These are phyloP conservation scores for Stomatorhinus walkeri DNA, from an alignment of 2,797 vertebrate genomes.

Conservation along the genomic window DNA sequence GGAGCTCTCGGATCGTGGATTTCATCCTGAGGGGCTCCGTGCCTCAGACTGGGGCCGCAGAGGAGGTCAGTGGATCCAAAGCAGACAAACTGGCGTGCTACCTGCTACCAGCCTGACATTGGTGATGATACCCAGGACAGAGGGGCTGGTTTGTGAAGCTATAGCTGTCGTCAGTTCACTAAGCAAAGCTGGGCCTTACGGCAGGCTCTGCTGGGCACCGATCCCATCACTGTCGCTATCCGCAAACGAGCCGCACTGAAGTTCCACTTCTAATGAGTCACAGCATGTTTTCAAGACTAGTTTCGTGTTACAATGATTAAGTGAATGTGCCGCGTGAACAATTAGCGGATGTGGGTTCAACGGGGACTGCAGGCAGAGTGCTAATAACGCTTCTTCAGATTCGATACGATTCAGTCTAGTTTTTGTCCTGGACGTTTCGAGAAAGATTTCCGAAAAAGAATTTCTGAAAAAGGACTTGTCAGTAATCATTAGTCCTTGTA, in stretches of 20 bases:
- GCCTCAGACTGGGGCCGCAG: constrained; percentile 60
- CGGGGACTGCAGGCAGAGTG: neutral
- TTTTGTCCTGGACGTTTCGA: neutral
- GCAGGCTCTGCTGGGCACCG: neutral
- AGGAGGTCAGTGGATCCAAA: constrained; percentile 45
- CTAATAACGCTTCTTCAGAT: neutral
- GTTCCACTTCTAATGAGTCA: constrained; percentile 9
- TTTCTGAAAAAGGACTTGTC: neutral
- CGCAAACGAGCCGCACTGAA: neutral
- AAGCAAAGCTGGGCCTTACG: too few species aligned
- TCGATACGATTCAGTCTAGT: constrained; percentile 5
- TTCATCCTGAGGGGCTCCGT: constrained; percentile 64
- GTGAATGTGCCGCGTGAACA: neutral
- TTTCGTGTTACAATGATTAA: neutral
- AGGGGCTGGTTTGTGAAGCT: neutral
- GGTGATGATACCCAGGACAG: neutral
- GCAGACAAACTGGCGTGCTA: neutral
- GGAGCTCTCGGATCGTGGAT: constrained; percentile 71
- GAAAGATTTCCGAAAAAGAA: neutral
- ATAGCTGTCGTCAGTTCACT: neutral
- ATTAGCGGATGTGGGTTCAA: neutral
- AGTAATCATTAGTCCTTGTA: neutral
- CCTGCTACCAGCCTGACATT: too few species aligned
- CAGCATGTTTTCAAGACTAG: neutral
- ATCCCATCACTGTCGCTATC: neutral